A percentile compares a stretch with the other conserved stretches of the same genome.
Evolutionary conservation across 2,113 vertebrate genomes (phyloP).

Genomic region (Thunnus thynnus): DNA sequence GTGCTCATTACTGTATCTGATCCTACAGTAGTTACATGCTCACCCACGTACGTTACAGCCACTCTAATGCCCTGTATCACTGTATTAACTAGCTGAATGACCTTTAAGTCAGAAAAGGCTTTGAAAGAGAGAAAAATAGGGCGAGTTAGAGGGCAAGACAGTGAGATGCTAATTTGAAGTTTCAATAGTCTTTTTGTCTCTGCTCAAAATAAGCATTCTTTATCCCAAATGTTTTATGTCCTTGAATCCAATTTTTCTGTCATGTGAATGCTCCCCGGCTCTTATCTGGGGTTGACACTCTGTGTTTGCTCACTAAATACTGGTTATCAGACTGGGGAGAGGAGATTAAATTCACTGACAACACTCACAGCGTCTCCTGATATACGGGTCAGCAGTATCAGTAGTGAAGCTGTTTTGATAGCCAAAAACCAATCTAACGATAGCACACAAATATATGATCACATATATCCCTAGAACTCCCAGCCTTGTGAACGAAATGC

Average conservation of each 20-base stretch:
- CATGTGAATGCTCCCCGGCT: background rate
- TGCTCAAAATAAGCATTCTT: background rate
- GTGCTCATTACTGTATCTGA: conserved; percentile 27
- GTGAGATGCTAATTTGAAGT: background rate
- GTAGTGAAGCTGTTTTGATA: background rate
- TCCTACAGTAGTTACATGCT: conserved; percentile 22
- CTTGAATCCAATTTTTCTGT: conserved; percentile 43
- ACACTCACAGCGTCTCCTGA: conserved; percentile 13
- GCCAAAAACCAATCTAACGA: conserved; percentile 2
- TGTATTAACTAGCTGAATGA: conserved; percentile 35
- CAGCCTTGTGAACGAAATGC: background rate
- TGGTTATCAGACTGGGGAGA: conserved; percentile 35
- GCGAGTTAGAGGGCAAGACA: background rate
- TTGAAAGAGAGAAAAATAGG: background rate
- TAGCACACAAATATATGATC: background rate
- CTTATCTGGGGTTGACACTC: conserved; percentile 41
- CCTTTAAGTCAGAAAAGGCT: conserved; percentile 32
- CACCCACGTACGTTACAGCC: conserved; percentile 18
- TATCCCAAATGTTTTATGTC: conserved; percentile 31
- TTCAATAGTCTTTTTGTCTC: background rate
- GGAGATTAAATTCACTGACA: conserved; percentile 45
- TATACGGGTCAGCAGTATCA: conserved; percentile 15
- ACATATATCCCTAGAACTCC: conserved; percentile 2
- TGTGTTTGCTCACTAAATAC: conserved; percentile 33
- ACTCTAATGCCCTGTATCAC: conserved; percentile 29